phyloP scores from a whole-genome alignment of 2,797 vertebrate species.

The Urophycis tenuis region DNA sequence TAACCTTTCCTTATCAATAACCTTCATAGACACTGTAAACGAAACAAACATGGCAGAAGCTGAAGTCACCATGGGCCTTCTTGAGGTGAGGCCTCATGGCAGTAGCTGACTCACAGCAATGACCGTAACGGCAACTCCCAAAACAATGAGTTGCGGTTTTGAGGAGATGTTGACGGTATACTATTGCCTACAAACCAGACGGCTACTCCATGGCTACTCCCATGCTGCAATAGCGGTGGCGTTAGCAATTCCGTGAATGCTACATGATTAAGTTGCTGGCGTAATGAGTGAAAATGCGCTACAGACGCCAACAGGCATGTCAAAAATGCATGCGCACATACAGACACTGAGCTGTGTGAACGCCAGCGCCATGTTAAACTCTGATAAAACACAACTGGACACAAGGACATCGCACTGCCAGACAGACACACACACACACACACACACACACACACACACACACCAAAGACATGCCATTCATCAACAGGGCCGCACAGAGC shows the following conservation, averaged over 20 bases:
- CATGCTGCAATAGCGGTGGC: too few relatives aligned
- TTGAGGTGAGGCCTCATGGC: background rate
- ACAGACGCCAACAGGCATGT: too few relatives aligned
- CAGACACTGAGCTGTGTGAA: background rate
- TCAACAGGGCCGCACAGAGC: background rate
- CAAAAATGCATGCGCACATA: too few relatives aligned
- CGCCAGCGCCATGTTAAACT: background rate
- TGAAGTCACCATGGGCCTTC: background rate
- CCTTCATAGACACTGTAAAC: background rate
- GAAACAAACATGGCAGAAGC: background rate
- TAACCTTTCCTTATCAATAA: background rate
- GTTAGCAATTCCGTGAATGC: too few relatives aligned
- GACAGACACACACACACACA: background rate
- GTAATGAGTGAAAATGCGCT: too few relatives aligned
- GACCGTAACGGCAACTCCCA: background rate
- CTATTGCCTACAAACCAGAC: background rate
- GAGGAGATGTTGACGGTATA: background rate
- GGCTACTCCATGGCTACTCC: too few relatives aligned
- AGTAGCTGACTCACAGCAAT: background rate
- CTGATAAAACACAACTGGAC: background rate
- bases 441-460: background rate
- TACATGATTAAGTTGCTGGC: too few relatives aligned
- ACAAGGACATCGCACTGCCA: background rate
- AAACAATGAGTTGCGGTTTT: background rate
- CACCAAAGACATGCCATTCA: constrained; percentile 5